Percentiles rank a stretch among this genome's conserved stretches.
These are phyloP conservation scores for Tiphia femorata DNA, from an alignment of 2,888 invertebrate genomes.

Conservation along the genomic window DNA sequence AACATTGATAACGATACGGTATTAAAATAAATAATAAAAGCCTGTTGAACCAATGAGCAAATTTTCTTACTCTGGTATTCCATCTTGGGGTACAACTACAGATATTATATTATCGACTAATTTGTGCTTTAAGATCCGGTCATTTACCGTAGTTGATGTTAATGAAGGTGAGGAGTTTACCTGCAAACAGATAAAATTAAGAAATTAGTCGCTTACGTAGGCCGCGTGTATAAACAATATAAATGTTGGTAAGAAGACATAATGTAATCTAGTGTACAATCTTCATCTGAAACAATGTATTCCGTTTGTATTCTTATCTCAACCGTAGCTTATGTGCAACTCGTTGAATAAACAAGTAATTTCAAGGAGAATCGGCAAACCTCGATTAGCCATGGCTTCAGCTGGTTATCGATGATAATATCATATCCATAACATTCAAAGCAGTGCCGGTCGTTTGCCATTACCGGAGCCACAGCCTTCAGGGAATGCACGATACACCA, in stretches of 20 bases:
- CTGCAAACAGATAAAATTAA: conserved; percentile 61
- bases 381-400: conserved; percentile 82
- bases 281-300: too few species aligned
- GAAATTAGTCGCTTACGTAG: not conserved
- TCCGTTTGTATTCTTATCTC: too few species aligned
- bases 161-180: conserved; percentile 97
- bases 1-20: not conserved
- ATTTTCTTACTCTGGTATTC: conserved; percentile 83
- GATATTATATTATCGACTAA: conserved; percentile 93
- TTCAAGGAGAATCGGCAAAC: too few species aligned
- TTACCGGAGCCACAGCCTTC: conserved; percentile 91
- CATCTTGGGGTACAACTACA: conserved; percentile 89
- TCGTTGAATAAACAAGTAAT: too few species aligned
- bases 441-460: conserved; percentile 93
- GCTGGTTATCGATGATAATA: conserved; percentile 93
- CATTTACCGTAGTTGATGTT: conserved; percentile 94
- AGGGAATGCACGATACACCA: conserved; percentile 94
- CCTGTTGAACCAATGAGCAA: not conserved
- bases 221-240: not conserved
- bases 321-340: too few species aligned
- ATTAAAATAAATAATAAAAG: not conserved
- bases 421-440: conserved; percentile 97
- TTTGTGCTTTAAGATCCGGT: conserved; percentile 93
- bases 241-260: not conserved
- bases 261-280: not conserved